A percentile compares a stretch with the other conserved stretches of the same genome.
Conservation (phyloP, 2,888 invertebrate species). For the Drosophila mimetica region DNA sequence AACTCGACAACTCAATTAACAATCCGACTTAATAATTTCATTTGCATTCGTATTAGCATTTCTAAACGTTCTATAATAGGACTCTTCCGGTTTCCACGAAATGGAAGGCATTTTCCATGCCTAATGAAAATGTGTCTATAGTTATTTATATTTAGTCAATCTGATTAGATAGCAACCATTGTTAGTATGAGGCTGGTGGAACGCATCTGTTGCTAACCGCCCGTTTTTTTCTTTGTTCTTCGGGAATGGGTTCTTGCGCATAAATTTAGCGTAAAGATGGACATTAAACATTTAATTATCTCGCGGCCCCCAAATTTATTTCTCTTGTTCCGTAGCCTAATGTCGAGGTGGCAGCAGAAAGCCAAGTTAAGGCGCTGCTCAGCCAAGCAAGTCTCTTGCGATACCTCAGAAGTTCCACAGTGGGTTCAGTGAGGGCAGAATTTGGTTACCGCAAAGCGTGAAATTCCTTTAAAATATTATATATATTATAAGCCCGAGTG, state of each 20-base stretch:
- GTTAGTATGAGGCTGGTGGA: conserved; percentile 51
- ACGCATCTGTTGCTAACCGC: conserved; percentile 10
- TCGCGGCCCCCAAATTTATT: conserved; percentile 46
- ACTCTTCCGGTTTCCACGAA: conserved; percentile 74
- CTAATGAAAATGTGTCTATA: conserved; percentile 59
- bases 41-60: conserved; percentile 23
- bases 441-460: no score
- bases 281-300: conserved; percentile 80
- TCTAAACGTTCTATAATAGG: conserved; percentile 58
- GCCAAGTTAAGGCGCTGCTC: conserved; percentile 34
- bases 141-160: conserved; percentile 69
- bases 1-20: no score
- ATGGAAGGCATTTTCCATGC: conserved; percentile 37
- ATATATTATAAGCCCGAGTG: no score
- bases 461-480: no score
- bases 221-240: not conserved
- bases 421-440: no score
- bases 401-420: conserved; percentile 19
- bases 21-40: no score
- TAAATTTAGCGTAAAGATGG: conserved; percentile 76
- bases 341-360: conserved; percentile 14
- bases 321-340: conserved; percentile 9
- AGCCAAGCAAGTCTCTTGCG: conserved; percentile 48
- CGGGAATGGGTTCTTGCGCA: conserved; percentile 31
- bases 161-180: conserved; percentile 76